Evolutionary conservation across 2,888 invertebrate genomes (phyloP).

Genomic region (Tuta absoluta): DNA sequence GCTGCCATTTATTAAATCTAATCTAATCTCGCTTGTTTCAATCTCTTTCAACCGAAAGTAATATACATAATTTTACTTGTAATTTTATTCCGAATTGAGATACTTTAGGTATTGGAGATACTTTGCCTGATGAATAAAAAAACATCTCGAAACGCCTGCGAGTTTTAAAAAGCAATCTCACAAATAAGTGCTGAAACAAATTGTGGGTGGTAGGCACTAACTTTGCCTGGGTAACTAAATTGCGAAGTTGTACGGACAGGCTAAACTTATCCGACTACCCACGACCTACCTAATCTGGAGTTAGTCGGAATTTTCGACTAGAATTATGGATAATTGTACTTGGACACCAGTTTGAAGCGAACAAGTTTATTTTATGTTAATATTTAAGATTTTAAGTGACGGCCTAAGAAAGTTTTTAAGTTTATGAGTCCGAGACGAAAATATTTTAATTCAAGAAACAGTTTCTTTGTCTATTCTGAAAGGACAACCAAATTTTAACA

Average conservation of each 20-base stretch:
- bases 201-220: neutral
- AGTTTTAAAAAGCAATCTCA: neutral
- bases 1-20: too few species aligned
- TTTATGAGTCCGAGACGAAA: neutral
- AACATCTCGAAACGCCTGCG: neutral
- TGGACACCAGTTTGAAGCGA: neutral
- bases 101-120: too few species aligned
- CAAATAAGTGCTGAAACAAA: slow-evolving; percentile 9
- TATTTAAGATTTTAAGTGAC: neutral
- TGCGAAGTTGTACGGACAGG: slow-evolving; percentile 11
- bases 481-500: too few species aligned
- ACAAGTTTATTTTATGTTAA: neutral
- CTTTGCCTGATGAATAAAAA: neutral
- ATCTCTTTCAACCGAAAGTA: too few species aligned
- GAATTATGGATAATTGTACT: slow-evolving; percentile 6
- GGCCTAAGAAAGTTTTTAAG: neutral
- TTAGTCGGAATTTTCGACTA: neutral
- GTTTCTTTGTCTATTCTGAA: too few species aligned
- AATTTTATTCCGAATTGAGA: too few species aligned
- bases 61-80: too few species aligned
- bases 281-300: neutral
- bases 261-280: slow-evolving; percentile 5
- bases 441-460: too few species aligned
- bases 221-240: slow-evolving; percentile 8
- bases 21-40: too few species aligned